Base-by-base conservation (phyloP, 2,113 vertebrate species). In the Neodontobutis hainanensis region DNA sequence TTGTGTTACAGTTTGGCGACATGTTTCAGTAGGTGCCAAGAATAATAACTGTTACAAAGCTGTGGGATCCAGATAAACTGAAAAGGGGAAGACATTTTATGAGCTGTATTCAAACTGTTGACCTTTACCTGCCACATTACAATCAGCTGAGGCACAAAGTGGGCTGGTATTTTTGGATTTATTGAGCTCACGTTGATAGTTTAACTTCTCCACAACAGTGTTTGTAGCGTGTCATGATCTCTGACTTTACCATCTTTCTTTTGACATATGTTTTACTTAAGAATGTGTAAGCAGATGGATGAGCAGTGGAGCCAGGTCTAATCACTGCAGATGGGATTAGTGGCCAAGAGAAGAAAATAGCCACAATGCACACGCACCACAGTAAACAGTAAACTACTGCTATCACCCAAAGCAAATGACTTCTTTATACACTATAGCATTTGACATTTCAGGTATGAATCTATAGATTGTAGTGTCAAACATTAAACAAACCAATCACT, bases 311-410 rank as follows among this genome's bases (percentile, higher is more conserved):
- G 59, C 59, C 68, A 61, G 43, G 64, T 68, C 51, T 68, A 77
- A 86, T 83, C 78, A 38, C 68, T 60, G 52, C 48, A 76, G 76
- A 84, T 66, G 47, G 65, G 81, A 78, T 84, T 81, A 82, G 36
- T 27, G 32, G 53, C 48, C 58, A 55, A 59, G 43, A 27, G 64
- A 55, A 69, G 53, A 35, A 70, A 62, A 83, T 61, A 77, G 65
- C 53, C 52, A 8, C 35, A 44, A 57, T 40, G 48, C 49, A 45
- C 48, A 53, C 47, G 42, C n/a, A 19, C 61, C 66, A 68, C 55
- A 70, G 16, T 27, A 27, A n/a, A 19, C 48, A 8, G 11, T 5
- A 12, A 8, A 36, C 12, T n/a, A 15, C 52, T 34, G 36, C 34
- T 36, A 35, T 34, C 5, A 8, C 52, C n/a, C 38, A 40, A 40